Evolutionary conservation across 2,797 vertebrate species (phyloP), one percentile per base, ranked within the genome.

Genomic region (Pseudotriccus pelzelni): DNA sequence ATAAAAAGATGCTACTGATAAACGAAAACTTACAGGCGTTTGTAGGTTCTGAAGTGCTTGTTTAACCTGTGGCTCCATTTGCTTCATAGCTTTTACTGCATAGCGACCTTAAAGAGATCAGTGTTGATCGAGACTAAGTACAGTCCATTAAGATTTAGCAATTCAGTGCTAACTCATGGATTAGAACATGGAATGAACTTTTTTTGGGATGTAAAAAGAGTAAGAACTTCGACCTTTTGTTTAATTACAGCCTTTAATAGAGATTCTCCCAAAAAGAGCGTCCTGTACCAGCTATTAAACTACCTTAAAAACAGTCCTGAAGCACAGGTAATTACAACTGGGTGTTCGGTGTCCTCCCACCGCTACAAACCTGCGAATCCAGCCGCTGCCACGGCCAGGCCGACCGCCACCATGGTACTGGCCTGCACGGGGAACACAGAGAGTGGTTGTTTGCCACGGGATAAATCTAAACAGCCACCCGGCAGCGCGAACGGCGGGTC

Each of bases 51-150:
- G 98, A 55, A 99, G 96, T 24, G 98, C 98, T 92, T 99, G 98
- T 94, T 99, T 99, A 79, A 99, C 96, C 95, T 99, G 99, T 44
- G 99, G 99, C 83, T 99, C 98, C 98, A 99, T 97, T 37, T 99
- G 98, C 96, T 98, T 99, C 97, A 99, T 95, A 81, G 98, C 98
- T 97, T 98, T 98, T 87, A 99, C 77, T 15, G 98, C 98, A 84
- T 99, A 99, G 41, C 99, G 99, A 86, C 99, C 99, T 99, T 96
- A 34, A 84, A 96, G 32, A 90, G 89, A 98, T 50, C 34, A 58
- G 34, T 34, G 2, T 89, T 21, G 59, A 91, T 34, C 20, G 19
- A 14, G 18, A 30, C 41, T 68, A 34, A 87, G 36, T 19, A 32
- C 0, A 41, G 4, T 47, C 36, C 27, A 3, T 5, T 14, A 56